Evolutionary conservation across 64 coral and sea anemone species (phyloP), one percentile per base, ranked within the genome.

Genomic region (Stylophora pistillata): DNA sequence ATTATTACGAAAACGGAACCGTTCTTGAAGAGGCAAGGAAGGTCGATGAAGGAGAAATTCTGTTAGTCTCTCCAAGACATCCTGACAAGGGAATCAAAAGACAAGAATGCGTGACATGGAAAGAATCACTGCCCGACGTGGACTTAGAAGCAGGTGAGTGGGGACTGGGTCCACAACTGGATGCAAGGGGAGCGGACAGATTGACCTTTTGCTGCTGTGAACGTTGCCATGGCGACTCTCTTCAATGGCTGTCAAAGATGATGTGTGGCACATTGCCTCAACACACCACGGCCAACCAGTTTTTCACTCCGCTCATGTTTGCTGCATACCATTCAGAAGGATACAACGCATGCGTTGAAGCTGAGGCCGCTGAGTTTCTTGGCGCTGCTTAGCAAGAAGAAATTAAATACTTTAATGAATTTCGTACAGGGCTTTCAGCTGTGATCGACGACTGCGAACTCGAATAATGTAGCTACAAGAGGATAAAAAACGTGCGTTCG

Each of bases 291-390:
- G 77, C 89, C 52, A 95, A 95, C 74, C 94, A 95, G 58, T 85
- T 95, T 17, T 95, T 84, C 75, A 95, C 94, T 6, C 77, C 94
- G 13, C 74, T 77, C 29, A 91, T 95, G 94, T 95, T 95, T 86
- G 88, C n/a, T n/a, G n/a, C n/a, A n/a, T n/a, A n/a, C n/a, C n/a
- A n/a, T n/a, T n/a, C n/a, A n/a, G n/a, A n/a, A 76, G 13, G 89
- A 77, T 12, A 91, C 91, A 89, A 90, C 78, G 89, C 94, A 91
- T 95, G 94, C 72, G 58, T 88, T 11, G 89, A 95, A 30, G 94
- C 94, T 73, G 57, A 87, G 6, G 94, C 94, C 56, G 94, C 91
- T 55, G 57, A 73, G 26, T 95, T 95, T 78, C 75, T 95, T 23
- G 74, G 63, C 10, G 81, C 60, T 4, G 30, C 17, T 58, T 5